Conservation (phyloP, 1,140 invertebrate genomes). For the Nasonia giraulti region DNA sequence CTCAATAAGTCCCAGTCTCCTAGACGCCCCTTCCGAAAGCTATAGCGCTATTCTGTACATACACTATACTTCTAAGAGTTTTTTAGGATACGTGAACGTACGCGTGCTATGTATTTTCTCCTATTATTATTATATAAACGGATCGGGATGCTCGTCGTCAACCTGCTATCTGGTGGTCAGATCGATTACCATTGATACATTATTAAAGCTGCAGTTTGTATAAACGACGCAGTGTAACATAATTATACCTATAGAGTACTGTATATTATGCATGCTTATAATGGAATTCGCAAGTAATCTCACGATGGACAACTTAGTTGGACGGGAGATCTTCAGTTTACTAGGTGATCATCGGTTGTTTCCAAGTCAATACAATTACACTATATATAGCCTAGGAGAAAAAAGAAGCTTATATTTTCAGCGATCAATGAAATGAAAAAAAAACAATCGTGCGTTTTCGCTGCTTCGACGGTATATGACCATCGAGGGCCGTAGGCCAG, state of each 20-base stretch:
- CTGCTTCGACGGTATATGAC: neutral
- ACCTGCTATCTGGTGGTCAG: conserved; percentile 11
- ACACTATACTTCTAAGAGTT: neutral
- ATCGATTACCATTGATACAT: conserved; percentile 12
- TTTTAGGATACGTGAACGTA: neutral
- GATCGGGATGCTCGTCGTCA: conserved; percentile 12
- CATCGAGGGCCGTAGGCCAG: neutral
- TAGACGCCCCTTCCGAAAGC: neutral
- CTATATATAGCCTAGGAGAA: neutral
- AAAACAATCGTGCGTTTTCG: neutral
- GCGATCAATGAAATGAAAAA: neutral
- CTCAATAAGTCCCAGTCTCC: conserved; percentile 24
- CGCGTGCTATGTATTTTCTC: conserved; percentile 3
- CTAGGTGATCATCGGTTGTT: neutral
- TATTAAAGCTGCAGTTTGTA: neutral
- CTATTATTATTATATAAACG: neutral
- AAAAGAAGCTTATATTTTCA: conserved; percentile 1
- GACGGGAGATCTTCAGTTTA: neutral
- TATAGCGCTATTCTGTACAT: neutral
- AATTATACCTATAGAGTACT: neutral
- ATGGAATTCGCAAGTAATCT: neutral
- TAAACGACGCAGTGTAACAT: neutral
- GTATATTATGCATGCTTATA: neutral
- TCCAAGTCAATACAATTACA: neutral
- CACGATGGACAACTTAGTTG: too few relatives aligned